Evolutionary conservation across 2,888 invertebrate genomes (phyloP).

Genomic region (Ypsolopha sequella): DNA sequence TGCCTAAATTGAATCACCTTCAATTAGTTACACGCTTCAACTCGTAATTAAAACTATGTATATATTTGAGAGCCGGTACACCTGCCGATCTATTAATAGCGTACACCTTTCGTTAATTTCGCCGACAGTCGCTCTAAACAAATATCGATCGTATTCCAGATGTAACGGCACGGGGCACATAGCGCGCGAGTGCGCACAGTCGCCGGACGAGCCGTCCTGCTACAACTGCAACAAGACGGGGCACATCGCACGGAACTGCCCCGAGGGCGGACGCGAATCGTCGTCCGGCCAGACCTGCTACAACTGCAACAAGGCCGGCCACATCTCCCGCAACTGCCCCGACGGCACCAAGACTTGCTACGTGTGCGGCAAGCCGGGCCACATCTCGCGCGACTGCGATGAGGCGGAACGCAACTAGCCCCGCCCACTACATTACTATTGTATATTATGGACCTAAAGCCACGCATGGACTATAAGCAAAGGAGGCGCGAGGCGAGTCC

Average conservation of each 20-base stretch:
- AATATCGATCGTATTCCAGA: conserved; percentile 62
- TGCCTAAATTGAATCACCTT: neutral
- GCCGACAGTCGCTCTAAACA: neutral
- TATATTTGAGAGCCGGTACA: neutral
- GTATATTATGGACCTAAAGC: conserved; percentile 51
- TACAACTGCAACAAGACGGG: conserved; percentile 96
- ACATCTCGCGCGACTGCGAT: conserved; percentile 92
- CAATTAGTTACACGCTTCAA: neutral
- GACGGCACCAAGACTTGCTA: conserved; percentile 92
- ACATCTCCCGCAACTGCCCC: conserved; percentile 89
- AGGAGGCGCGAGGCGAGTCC: conserved; percentile 41
- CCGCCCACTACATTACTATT: conserved; percentile 37
- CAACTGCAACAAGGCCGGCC: conserved; percentile 95
- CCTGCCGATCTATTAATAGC: neutral
- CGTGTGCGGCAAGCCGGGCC: conserved; percentile 91
- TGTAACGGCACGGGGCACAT: conserved; percentile 95
- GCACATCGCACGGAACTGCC: conserved; percentile 90
- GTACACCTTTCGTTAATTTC: neutral
- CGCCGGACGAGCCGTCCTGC: conserved; percentile 86
- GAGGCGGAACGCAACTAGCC: conserved; percentile 78
- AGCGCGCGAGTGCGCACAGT: conserved; percentile 92
- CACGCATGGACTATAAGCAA: conserved; percentile 69
- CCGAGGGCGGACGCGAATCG: conserved; percentile 75
- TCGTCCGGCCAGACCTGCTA: conserved; percentile 87
- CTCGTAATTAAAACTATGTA: neutral